These are phyloP conservation scores for Pinctada fucata DNA, from an alignment of 2,888 invertebrate genomes.

Conservation along the genomic window DNA sequence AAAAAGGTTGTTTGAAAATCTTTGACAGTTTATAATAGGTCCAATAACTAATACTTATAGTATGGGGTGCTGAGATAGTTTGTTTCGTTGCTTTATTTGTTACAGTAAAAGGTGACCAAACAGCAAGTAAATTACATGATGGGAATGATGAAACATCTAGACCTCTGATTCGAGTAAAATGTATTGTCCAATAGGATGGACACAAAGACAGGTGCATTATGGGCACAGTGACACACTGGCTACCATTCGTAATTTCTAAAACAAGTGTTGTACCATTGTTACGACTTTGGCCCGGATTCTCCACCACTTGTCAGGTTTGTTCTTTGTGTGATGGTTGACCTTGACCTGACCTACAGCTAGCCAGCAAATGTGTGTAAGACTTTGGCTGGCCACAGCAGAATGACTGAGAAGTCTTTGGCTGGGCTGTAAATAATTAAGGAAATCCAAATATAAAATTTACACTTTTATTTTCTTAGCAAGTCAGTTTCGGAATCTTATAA, in stretches of 20 bases:
- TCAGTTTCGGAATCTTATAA: too few relatives aligned
- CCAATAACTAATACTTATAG: not conserved
- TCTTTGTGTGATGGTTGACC: too few relatives aligned
- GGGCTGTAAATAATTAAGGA: too few relatives aligned
- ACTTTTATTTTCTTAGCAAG: too few relatives aligned
- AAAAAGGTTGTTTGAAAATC: too few relatives aligned
- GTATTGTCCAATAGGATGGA: slow-evolving; percentile 13
- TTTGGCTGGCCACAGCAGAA: too few relatives aligned
- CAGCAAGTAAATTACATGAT: not conserved
- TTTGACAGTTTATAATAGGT: not conserved
- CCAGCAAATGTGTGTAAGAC: too few relatives aligned
- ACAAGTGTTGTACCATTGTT: not conserved
- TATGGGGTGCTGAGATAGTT: not conserved
- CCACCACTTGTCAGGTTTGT: too few relatives aligned
- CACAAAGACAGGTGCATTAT: slow-evolving; percentile 9
- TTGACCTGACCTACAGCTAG: too few relatives aligned
- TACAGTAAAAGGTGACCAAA: not conserved
- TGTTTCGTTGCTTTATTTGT: not conserved
- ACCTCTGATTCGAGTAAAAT: not conserved
- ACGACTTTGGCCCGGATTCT: too few relatives aligned
- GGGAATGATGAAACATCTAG: not conserved
- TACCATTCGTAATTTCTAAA: slow-evolving; percentile 12
- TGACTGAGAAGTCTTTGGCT: too few relatives aligned
- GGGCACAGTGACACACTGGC: slow-evolving; percentile 2
- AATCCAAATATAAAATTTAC: too few relatives aligned